Conservation (phyloP, 1,140 invertebrate genomes). For the Drosophila sucinea region DNA sequence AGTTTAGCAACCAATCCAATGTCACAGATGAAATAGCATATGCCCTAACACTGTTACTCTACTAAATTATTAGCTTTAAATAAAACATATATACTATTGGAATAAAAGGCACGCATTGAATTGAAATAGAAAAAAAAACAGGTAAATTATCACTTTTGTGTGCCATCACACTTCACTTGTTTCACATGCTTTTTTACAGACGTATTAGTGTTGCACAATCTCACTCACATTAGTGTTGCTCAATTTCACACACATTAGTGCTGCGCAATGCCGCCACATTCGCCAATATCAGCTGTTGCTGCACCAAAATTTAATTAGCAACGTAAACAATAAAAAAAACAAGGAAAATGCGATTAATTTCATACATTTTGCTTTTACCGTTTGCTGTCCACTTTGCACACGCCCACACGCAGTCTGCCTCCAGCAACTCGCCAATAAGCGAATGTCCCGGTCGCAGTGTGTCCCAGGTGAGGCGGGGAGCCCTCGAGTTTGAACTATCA, state of each 20-base stretch:
- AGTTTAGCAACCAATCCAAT: too few relatives aligned
- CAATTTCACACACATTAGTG: neutral
- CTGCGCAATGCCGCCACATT: neutral
- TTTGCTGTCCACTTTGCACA: neutral
- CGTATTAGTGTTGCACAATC: neutral
- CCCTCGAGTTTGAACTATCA: constrained; percentile 53
- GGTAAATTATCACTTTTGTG: neutral
- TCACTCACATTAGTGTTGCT: neutral
- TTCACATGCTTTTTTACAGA: neutral
- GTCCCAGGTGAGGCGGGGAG: constrained; percentile 42
- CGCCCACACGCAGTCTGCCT: constrained; percentile 1
- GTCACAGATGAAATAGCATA: too few relatives aligned
- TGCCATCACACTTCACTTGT: neutral
- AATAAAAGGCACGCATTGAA: too few relatives aligned
- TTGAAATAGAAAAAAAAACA: too few relatives aligned
- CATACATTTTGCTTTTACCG: constrained; percentile 23
- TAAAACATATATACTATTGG: too few relatives aligned
- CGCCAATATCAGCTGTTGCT: constrained; percentile 21
- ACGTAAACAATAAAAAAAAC: constrained; percentile 38
- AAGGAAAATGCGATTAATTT: constrained; percentile 17
- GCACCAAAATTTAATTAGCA: constrained; percentile 39
- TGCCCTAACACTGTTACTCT: too few relatives aligned
- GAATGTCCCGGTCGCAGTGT: constrained; percentile 69
- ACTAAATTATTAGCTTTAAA: too few relatives aligned
- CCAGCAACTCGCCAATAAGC: constrained; percentile 7